These are phyloP conservation scores for Trachymyrmex cornetzi DNA, from an alignment of 1,140 invertebrate genomes.

Conservation along the genomic window DNA sequence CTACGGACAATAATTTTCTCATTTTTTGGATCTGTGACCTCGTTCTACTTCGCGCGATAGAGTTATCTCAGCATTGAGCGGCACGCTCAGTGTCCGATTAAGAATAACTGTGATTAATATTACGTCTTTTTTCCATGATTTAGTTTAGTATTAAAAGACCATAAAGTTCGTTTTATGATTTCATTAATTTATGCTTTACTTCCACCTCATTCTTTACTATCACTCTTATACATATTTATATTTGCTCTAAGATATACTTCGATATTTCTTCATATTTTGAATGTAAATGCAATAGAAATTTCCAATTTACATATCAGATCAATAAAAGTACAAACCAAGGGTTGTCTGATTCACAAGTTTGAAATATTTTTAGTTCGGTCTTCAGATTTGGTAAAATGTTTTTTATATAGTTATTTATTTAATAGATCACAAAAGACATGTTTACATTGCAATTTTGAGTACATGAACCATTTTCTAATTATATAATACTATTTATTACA, in stretches of 20 bases:
- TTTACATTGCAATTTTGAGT: not conserved
- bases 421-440: not conserved
- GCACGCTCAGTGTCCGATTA: slow-evolving; percentile 23
- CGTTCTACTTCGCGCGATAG: slow-evolving; percentile 18
- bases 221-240: too few species aligned
- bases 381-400: not conserved
- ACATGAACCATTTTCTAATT: not conserved
- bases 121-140: slow-evolving; percentile 19
- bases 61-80: slow-evolving; percentile 16
- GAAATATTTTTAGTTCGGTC: not conserved
- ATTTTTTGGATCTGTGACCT: slow-evolving; percentile 17
- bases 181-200: slow-evolving; percentile 22
- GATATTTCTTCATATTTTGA: not conserved
- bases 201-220: slow-evolving; percentile 1
- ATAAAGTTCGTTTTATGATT: not conserved
- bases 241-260: not conserved
- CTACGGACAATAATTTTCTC: slow-evolving; percentile 21
- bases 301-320: slow-evolving; percentile 34
- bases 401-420: not conserved
- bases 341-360: not conserved
- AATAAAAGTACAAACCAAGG: slow-evolving; percentile 12
- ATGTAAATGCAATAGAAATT: slow-evolving; percentile 27
- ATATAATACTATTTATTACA: not conserved
- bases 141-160: slow-evolving; percentile 3
- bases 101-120: slow-evolving; percentile 57